Conservation (phyloP, 2,797 vertebrate species). For the Malurus leucopterus region DNA sequence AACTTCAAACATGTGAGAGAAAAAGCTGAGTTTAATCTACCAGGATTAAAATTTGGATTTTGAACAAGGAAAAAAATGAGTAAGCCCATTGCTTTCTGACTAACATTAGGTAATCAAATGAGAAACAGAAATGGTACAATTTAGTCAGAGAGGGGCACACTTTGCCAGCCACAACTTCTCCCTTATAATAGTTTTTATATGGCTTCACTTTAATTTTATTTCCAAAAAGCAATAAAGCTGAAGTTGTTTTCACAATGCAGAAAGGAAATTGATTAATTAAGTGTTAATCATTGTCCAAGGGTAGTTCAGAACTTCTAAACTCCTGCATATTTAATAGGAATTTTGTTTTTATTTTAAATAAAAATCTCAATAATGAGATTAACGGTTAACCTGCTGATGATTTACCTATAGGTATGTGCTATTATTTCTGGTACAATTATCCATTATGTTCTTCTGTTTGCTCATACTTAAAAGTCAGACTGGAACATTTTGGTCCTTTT, state of each 20-base stretch:
- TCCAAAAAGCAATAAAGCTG: conserved; percentile 63
- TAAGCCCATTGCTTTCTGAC: conserved; percentile 11
- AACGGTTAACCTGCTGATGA: background rate
- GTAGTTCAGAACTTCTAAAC: conserved; percentile 48
- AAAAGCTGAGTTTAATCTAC: background rate
- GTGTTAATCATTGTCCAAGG: conserved; percentile 56
- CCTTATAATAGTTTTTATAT: conserved; percentile 42
- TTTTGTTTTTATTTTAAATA: conserved; percentile 46
- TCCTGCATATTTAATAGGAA: conserved; percentile 45
- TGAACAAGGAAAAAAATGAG: conserved; percentile 7
- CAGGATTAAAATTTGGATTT: background rate
- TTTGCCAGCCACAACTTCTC: conserved; percentile 29
- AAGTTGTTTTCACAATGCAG: conserved; percentile 59
- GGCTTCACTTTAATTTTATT: conserved; percentile 47
- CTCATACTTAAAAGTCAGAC: conserved; percentile 11
- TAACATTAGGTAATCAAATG: conserved; percentile 10
- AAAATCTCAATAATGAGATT: conserved; percentile 41
- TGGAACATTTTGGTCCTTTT: conserved; percentile 20
- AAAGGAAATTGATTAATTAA: conserved; percentile 62
- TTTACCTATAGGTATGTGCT: background rate
- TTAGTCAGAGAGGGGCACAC: conserved; percentile 11
- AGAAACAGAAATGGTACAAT: conserved; percentile 18
- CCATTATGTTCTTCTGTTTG: background rate
- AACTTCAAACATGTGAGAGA: background rate
- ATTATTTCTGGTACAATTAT: conserved; percentile 8